Conservation (phyloP, 2,797 vertebrate genomes). For the Sebastes variabilis region DNA sequence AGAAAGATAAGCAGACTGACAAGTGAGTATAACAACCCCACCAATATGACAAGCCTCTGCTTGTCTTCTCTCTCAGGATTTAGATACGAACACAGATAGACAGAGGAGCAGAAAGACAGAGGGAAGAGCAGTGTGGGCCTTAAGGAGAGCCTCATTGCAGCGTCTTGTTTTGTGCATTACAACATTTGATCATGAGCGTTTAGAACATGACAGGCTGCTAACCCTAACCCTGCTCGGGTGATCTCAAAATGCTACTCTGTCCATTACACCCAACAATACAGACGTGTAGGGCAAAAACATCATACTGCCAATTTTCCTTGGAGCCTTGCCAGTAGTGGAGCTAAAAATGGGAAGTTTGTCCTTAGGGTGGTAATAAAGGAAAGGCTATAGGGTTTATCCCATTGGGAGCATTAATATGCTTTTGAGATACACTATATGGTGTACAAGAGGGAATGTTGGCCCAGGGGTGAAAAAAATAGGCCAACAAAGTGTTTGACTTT, state of each 20-base stretch:
- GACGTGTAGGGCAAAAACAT: background rate
- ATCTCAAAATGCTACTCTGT: background rate
- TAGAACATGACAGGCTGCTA: background rate
- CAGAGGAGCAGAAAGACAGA: background rate
- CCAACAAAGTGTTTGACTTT: background rate
- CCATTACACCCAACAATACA: background rate
- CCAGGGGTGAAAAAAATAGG: background rate
- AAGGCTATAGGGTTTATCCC: background rate
- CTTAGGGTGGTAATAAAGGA: background rate
- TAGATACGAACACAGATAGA: conserved; percentile 30
- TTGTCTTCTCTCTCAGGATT: conserved; percentile 41
- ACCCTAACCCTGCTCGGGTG: background rate
- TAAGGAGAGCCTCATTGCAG: background rate
- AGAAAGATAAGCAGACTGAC: conserved; percentile 51
- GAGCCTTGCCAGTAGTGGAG: background rate
- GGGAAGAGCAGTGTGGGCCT: background rate
- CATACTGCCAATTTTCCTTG: background rate
- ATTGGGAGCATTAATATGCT: background rate
- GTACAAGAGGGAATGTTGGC: background rate
- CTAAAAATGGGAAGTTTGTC: background rate
- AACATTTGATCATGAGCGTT: background rate
- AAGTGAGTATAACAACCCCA: conserved; percentile 49
- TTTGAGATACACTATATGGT: background rate
- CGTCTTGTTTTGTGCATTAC: background rate
- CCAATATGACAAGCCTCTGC: conserved; percentile 32